These are phyloP conservation scores for Nicator chloris DNA, from an alignment of 2,113 vertebrate genomes.

Conservation along the genomic window DNA sequence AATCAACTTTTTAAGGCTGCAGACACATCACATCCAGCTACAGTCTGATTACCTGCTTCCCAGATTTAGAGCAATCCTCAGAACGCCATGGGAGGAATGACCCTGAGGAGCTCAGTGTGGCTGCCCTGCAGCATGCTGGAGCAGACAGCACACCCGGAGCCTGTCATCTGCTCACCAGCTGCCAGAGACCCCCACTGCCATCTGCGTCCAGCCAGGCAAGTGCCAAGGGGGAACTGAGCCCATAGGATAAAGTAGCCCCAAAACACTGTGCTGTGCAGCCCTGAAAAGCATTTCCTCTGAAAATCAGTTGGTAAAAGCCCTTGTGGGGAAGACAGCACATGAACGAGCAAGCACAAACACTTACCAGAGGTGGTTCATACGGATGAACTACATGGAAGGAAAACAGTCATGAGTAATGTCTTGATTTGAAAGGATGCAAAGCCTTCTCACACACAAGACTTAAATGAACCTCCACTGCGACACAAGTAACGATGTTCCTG, in stretches of 20 bases:
- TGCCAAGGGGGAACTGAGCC: neutral
- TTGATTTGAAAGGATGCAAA: neutral
- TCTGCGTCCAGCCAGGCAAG: neutral
- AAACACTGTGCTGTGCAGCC: rapidly evolving
- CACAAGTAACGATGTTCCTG: neutral
- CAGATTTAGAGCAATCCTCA: neutral
- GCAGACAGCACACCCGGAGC: neutral
- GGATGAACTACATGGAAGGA: neutral
- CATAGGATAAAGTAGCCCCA: neutral
- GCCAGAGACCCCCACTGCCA: neutral
- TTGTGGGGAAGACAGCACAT: neutral
- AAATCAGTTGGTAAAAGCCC: neutral
- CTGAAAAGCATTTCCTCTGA: neutral
- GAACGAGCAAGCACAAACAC: rapidly evolving
- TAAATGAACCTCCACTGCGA: neutral
- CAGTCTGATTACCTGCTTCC: neutral
- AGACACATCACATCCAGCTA: neutral
- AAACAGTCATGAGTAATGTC: neutral
- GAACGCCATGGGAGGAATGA: neutral
- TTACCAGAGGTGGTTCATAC: neutral
- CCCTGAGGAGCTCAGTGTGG: neutral
- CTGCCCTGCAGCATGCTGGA: neutral
- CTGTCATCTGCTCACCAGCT: neutral
- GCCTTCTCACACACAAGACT: neutral
- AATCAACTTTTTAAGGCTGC: neutral